Percentiles rank a stretch among this genome's conserved stretches.
Conservation (phyloP, 23 tunicate species). For the Ciona savignyi region DNA sequence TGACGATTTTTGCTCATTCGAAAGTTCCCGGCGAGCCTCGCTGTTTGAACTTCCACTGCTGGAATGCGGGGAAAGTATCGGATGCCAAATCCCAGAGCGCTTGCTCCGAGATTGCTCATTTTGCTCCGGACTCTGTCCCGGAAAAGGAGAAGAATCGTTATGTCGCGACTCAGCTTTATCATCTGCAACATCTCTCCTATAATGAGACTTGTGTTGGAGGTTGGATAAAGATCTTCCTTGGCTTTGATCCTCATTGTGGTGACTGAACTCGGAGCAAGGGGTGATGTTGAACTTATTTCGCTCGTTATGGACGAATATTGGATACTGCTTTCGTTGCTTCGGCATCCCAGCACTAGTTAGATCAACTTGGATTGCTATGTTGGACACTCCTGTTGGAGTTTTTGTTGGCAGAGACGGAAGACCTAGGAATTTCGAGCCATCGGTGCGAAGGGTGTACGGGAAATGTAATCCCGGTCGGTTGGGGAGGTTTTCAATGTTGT, state of each 20-base stretch:
- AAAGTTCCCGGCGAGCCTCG: neutral
- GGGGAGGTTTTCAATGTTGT: slow-evolving; percentile 18
- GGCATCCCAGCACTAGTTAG: neutral
- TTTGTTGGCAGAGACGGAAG: neutral
- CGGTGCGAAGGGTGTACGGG: slow-evolving; percentile 31
- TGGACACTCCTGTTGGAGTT: neutral
- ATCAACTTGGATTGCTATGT: slow-evolving; percentile 41
- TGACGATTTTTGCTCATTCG: neutral
- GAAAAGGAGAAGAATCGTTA: neutral
- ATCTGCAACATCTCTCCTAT: neutral
- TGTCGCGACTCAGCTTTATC: neutral
- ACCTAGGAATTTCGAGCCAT: slow-evolving; percentile 24
- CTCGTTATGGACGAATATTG: neutral
- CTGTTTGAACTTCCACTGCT: neutral
- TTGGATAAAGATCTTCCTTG: neutral
- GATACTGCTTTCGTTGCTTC: slow-evolving; percentile 1
- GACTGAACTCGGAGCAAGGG: neutral
- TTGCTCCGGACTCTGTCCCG: neutral
- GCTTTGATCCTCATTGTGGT: neutral
- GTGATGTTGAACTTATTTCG: neutral
- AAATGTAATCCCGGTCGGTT: slow-evolving; percentile 14
- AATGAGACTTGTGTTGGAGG: no score
- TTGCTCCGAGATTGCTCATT: neutral
- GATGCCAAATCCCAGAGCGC: slow-evolving; percentile 20
- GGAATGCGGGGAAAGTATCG: slow-evolving; percentile 20